These are phyloP conservation scores for Melinopterus prodromus DNA, from an alignment of 2,888 invertebrate species.

Conservation along the genomic window DNA sequence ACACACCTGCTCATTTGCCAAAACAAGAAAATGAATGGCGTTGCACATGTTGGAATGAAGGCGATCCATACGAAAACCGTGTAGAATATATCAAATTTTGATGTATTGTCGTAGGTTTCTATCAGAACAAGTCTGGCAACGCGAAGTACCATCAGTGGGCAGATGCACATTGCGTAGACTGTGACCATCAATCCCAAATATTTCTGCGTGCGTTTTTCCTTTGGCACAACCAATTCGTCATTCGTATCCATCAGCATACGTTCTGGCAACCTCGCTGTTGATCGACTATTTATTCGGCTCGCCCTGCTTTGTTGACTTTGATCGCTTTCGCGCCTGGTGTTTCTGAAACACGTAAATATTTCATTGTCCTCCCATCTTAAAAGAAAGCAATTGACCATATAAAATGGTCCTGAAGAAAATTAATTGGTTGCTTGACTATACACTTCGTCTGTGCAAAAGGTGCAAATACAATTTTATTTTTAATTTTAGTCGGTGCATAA, in stretches of 20 bases:
- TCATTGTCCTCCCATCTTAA: background rate
- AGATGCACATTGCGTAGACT: conserved; percentile 71
- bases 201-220: conserved; percentile 73
- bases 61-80: conserved; percentile 75
- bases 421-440: too few species aligned
- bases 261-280: conserved; percentile 25
- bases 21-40: conserved; percentile 70
- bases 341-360: conserved; percentile 43
- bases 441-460: too few species aligned
- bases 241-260: conserved; percentile 13
- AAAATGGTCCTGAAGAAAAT: too few species aligned
- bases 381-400: background rate
- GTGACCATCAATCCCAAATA: conserved; percentile 73
- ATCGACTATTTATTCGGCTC: conserved; percentile 49
- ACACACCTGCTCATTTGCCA: conserved; percentile 72
- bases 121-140: conserved; percentile 70
- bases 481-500: too few species aligned
- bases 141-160: conserved; percentile 69
- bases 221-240: conserved; percentile 64
- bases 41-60: conserved; percentile 72
- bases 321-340: conserved; percentile 51
- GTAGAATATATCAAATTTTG: conserved; percentile 73
- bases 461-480: too few species aligned
- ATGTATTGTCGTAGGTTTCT: conserved; percentile 74
- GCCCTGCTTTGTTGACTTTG: conserved; percentile 53